Conservation (phyloP, 2,888 invertebrate genomes). For the Pedicia rivosa region DNA sequence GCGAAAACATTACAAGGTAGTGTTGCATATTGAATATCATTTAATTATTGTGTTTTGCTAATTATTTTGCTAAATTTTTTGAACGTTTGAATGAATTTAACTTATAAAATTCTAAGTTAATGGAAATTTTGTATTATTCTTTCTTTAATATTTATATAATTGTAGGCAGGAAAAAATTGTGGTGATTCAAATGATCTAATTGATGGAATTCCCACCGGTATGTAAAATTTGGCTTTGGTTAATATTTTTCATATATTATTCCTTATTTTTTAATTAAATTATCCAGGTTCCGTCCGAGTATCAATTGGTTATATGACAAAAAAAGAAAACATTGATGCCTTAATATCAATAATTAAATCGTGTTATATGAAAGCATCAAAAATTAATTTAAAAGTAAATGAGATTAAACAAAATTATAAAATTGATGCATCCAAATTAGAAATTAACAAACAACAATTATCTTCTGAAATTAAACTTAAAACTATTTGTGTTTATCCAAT, state of each 20-base stretch:
- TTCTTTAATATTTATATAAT: constrained; percentile 10
- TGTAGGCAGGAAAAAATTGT: constrained; percentile 70
- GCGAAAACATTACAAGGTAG: constrained; percentile 54
- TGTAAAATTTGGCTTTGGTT: too few species aligned
- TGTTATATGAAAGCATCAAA: constrained; percentile 43
- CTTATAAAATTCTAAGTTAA: too few species aligned
- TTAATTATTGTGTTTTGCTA: too few species aligned
- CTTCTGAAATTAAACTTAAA: constrained; percentile 18
- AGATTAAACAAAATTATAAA: constrained; percentile 12
- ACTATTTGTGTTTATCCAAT: constrained; percentile 66
- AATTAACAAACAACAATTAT: not conserved
- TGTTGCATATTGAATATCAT: not conserved
- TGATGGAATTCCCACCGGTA: constrained; percentile 76
- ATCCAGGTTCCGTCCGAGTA: constrained; percentile 75
- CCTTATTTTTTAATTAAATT: too few species aligned
- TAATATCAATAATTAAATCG: constrained; percentile 55
- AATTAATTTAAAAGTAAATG: not conserved
- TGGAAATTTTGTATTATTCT: not conserved
- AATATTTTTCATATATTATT: too few species aligned
- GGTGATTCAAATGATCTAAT: constrained; percentile 78
- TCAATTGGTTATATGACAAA: constrained; percentile 89
- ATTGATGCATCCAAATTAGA: not conserved
- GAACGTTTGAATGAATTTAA: too few species aligned
- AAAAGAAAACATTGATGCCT: constrained; percentile 47
- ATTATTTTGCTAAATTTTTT: too few species aligned